A percentile compares a stretch with the other conserved stretches of the same genome.
Evolutionary conservation across 2,888 invertebrate species (phyloP).

Genomic region (Folsomia candida): DNA sequence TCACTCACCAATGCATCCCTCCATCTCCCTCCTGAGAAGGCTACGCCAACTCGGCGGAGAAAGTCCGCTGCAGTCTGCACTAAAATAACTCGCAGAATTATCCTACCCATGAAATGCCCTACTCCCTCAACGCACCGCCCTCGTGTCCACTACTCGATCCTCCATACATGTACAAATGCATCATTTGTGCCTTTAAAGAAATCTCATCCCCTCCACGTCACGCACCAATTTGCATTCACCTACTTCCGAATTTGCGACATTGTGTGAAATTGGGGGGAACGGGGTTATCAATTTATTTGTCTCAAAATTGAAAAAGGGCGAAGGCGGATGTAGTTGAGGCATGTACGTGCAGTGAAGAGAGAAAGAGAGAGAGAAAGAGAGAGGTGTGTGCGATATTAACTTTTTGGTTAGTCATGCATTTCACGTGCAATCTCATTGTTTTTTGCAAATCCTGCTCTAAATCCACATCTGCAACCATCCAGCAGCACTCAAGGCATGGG

Average conservation of each 20-base stretch:
- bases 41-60: neutral
- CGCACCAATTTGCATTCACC: neutral
- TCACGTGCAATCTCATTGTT: conserved; percentile 20
- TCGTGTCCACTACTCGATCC: too few relatives aligned
- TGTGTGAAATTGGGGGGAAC: neutral
- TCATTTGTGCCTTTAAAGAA: too few relatives aligned
- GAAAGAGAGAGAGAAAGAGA: neutral
- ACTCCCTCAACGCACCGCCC: too few relatives aligned
- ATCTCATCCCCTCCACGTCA: neutral
- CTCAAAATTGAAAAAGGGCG: conserved; percentile 5
- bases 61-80: neutral
- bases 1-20: too few relatives aligned
- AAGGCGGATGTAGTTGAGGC: neutral
- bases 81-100: neutral
- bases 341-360: conserved; percentile 9
- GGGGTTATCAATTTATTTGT: neutral
- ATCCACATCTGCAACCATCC: conserved; percentile 7
- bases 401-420: conserved; percentile 28
- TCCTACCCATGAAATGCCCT: neutral
- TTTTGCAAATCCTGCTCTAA: conserved; percentile 1
- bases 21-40: too few relatives aligned
- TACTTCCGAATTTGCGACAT: neutral
- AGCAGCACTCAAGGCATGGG: conserved; percentile 6
- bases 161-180: too few relatives aligned
- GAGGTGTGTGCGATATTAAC: conserved; percentile 25